Conservation (phyloP, 2,888 invertebrate genomes). For the Camponotus fellah region DNA sequence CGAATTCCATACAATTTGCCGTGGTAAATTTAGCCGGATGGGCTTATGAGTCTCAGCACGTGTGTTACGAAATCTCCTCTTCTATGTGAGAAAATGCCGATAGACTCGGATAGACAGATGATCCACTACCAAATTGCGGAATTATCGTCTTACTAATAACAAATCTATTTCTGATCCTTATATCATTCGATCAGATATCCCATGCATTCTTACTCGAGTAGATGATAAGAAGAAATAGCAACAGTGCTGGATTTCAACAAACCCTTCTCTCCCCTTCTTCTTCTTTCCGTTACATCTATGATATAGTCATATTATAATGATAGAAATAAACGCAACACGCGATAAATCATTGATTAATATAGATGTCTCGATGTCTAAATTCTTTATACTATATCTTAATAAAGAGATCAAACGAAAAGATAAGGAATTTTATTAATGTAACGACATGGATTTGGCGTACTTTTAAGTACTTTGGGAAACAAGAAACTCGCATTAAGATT, state of each 20-base stretch:
- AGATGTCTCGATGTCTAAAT: neutral
- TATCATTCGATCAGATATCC: neutral
- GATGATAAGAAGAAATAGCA: neutral
- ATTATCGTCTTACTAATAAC: slow-evolving; percentile 6
- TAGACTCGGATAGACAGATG: slow-evolving; percentile 18
- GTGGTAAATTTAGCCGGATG: slow-evolving; percentile 41
- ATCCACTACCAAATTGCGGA: slow-evolving; percentile 41
- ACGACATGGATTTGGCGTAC: neutral
- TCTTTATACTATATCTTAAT: neutral
- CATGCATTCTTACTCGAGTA: neutral
- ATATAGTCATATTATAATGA: neutral
- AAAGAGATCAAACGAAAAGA: neutral
- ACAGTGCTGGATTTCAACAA: neutral
- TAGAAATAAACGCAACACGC: neutral
- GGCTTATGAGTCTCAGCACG: slow-evolving; percentile 38
- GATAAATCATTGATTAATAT: neutral
- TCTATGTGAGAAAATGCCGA: neutral
- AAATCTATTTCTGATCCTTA: neutral
- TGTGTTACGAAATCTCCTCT: slow-evolving; percentile 12
- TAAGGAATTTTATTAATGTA: neutral
- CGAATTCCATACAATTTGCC: slow-evolving; percentile 3
- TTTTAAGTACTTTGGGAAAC: neutral
- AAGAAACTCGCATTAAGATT: neutral
- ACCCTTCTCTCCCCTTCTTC: neutral
- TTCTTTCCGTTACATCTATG: neutral